Evolutionary conservation across 2,797 vertebrate genomes (phyloP).

Genomic region (Botia kubotai): DNA sequence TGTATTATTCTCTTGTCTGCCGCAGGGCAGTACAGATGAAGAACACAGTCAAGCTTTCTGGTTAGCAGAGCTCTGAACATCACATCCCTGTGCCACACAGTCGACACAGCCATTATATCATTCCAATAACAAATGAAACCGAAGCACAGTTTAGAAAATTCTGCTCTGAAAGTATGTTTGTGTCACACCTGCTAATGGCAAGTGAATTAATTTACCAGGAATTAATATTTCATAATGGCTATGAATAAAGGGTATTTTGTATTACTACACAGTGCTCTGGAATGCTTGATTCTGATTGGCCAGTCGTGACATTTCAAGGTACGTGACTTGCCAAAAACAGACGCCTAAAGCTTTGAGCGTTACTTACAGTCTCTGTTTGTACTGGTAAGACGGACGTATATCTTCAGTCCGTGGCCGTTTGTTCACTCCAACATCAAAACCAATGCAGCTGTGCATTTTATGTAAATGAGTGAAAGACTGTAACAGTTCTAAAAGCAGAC

Average conservation of each 20-base stretch:
- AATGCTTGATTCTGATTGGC: no score
- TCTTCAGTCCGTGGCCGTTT: no score
- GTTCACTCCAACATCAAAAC: no score
- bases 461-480: slow-evolving; percentile 25
- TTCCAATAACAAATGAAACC: slow-evolving; percentile 2
- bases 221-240: neutral
- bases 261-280: no score
- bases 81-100: slow-evolving; percentile 3
- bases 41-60: slow-evolving; percentile 29
- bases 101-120: neutral
- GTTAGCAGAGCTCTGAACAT: slow-evolving; percentile 3
- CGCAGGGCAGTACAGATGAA: slow-evolving; percentile 63
- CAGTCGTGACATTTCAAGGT: no score
- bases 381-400: no score
- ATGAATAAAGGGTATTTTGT: neutral
- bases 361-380: neutral
- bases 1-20: slow-evolving; percentile 70
- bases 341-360: no score
- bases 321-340: no score
- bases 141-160: neutral
- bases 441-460: neutral
- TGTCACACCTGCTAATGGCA: neutral
- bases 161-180: neutral
- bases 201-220: neutral
- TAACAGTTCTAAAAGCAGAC: slow-evolving; percentile 12